A percentile compares a stretch with the other conserved stretches of the same genome.
phyloP scores from a whole-genome alignment of 2,888 invertebrate species.

The Biston stratarius region DNA sequence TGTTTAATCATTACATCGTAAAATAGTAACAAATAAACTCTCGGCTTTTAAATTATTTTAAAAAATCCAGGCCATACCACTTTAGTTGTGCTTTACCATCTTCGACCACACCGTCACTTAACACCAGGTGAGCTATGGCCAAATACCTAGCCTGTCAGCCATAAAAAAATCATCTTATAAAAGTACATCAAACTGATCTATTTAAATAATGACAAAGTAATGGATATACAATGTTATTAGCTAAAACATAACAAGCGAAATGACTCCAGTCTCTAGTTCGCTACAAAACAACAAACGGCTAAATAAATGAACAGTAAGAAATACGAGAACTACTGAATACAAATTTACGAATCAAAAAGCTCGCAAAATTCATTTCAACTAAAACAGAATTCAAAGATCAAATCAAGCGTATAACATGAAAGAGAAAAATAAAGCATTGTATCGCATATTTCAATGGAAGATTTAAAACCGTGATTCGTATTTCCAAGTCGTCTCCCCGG shows the following conservation, averaged over 20 bases:
- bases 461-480: conserved; percentile 30
- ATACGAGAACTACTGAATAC: background rate
- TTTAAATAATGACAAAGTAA: background rate
- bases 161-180: no score
- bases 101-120: no score
- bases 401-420: conserved; percentile 4
- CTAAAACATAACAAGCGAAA: background rate
- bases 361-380: conserved; percentile 17
- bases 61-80: no score
- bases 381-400: conserved; percentile 20
- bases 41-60: no score
- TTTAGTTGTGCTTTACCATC: no score
- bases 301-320: background rate
- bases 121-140: no score
- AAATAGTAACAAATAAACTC: no score
- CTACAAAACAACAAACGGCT: background rate
- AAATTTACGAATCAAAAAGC: conserved; percentile 7
- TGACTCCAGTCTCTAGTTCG: background rate
- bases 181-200: no score
- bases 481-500: conserved; percentile 29
- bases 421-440: conserved; percentile 10
- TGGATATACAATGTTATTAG: background rate
- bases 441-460: conserved; percentile 28
- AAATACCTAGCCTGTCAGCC: no score
- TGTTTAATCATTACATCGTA: no score